A percentile compares a stretch with the other conserved stretches of the same genome.
Conservation (phyloP, 2,113 vertebrate species). For the Casuarius casuarius region DNA sequence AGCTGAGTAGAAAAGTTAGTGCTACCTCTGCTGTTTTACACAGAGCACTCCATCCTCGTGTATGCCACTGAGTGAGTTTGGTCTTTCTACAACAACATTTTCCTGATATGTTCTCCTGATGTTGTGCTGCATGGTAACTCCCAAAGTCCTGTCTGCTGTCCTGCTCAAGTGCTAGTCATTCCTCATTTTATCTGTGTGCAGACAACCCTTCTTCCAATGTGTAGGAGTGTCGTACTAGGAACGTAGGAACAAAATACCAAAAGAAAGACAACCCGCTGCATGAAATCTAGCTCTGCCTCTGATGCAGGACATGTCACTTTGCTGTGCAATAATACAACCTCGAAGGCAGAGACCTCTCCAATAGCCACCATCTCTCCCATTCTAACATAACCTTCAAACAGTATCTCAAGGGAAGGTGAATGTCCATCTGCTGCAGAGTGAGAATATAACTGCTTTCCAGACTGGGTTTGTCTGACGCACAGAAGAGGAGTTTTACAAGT, state of each 20-base stretch:
- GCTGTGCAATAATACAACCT: background rate
- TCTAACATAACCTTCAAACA: background rate
- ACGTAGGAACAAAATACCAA: background rate
- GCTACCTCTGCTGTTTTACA: background rate
- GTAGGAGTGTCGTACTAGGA: background rate
- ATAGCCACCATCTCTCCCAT: rapidly evolving
- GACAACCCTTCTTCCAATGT: background rate
- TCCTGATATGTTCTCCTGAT: background rate
- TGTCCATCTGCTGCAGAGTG: background rate
- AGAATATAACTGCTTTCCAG: background rate
- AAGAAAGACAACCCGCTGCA: background rate
- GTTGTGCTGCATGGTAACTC: background rate
- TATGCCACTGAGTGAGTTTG: background rate
- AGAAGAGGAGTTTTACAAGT: too few relatives aligned
- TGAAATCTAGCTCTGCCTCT: background rate
- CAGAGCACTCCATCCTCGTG: background rate
- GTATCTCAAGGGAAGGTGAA: rapidly evolving
- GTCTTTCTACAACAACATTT: background rate
- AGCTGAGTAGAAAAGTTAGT: background rate
- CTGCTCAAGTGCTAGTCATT: background rate
- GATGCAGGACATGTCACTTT: background rate
- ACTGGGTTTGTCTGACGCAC: too few relatives aligned
- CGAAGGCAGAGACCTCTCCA: background rate
- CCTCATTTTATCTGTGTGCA: background rate
- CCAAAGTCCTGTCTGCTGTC: background rate